Conservation (phyloP, 1,140 invertebrate species). For the Cataglyphis hispanica region DNA sequence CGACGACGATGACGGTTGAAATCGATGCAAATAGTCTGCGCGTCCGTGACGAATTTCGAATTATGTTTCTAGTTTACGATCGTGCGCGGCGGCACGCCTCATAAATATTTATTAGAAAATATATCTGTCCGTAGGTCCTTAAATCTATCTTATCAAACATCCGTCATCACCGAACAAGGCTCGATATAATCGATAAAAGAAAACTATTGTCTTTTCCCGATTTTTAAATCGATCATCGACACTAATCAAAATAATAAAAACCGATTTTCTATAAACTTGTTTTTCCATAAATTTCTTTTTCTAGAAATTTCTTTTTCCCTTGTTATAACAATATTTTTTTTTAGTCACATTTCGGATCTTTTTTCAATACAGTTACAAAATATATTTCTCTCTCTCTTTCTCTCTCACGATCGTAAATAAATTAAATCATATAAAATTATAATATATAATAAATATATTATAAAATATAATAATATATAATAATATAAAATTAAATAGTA, state of each 20-base stretch:
- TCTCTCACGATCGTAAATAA: not conserved
- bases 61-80: constrained; percentile 63
- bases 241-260: not conserved
- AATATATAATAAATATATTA: no score
- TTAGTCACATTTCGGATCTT: not conserved
- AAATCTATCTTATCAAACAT: constrained; percentile 49
- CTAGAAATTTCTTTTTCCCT: not conserved
- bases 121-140: constrained; percentile 41
- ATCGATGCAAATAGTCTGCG: constrained; percentile 57
- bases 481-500: constrained; percentile 1
- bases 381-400: not conserved
- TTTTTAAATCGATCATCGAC: not conserved
- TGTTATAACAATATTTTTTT: not conserved
- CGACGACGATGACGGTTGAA: constrained; percentile 38
- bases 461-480: no score
- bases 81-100: constrained; percentile 46
- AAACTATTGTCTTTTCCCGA: not conserved
- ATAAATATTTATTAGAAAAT: constrained; percentile 65
- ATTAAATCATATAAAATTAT: not conserved
- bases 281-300: not conserved
- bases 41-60: constrained; percentile 63
- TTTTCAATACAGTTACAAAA: not conserved
- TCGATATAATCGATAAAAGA: constrained; percentile 34
- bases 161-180: constrained; percentile 2
- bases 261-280: not conserved